These are phyloP conservation scores for Sphaerophoria taeniata DNA, from an alignment of 2,888 invertebrate species.

Conservation along the genomic window DNA sequence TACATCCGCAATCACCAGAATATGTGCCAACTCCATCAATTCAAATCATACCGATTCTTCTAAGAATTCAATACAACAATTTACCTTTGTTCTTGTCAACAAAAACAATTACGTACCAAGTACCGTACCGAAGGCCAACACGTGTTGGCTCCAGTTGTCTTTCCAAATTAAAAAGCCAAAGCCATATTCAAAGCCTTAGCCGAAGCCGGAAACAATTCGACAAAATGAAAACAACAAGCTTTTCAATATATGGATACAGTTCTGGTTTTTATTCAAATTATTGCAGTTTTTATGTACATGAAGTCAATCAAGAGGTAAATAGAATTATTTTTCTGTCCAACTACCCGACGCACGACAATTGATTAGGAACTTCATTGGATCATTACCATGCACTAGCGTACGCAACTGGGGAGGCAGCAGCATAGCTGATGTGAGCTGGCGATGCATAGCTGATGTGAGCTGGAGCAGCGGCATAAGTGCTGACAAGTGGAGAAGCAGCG, in stretches of 20 bases:
- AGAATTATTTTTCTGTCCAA: constrained; percentile 43
- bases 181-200: neutral
- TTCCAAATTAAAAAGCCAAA: constrained; percentile 22
- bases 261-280: constrained; percentile 28
- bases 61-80: neutral
- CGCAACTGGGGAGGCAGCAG: constrained; percentile 50
- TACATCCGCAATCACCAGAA: neutral
- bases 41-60: no score
- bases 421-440: constrained; percentile 50
- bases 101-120: neutral
- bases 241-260: constrained; percentile 24
- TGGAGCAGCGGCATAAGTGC: constrained; percentile 66
- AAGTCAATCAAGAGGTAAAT: neutral
- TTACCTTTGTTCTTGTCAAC: constrained; percentile 4
- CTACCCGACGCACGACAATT: constrained; percentile 9
- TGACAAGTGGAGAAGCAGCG: constrained; percentile 49
- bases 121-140: constrained; percentile 10
- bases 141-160: neutral
- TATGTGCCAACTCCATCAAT: no score
- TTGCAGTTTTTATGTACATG: constrained; percentile 30
- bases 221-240: constrained; percentile 24
- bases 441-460: constrained; percentile 54
- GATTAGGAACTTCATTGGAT: constrained; percentile 28
- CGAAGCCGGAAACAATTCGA: constrained; percentile 12
- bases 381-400: constrained; percentile 70